Base-by-base conservation (phyloP, 1,140 invertebrate species). In the Drosophila sp. region DNA sequence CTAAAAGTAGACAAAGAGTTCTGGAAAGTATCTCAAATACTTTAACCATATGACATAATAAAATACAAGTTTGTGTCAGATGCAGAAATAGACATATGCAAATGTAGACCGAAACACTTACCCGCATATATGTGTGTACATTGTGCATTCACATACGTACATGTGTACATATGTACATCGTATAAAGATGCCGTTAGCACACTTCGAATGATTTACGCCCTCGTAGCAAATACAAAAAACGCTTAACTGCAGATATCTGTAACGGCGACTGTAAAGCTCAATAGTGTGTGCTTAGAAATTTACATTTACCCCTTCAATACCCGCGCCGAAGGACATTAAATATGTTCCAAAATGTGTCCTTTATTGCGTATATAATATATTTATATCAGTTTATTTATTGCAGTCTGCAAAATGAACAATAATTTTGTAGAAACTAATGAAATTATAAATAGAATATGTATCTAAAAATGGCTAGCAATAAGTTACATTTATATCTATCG, bases 171-270 rank as follows among this genome's bases (percentile, higher is more conserved):
- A 56, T 9, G 6, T 36, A 54, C 14, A 27, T 6, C 7, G 21
- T 25, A 16, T 56, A 36, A 56, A 48, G 29, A 67, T 69, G 57
- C 21, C 57, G 50, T 69, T 61, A 57, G 59, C 69, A 65, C 27
- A 65, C 53, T 72, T 72, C 27, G 50, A 76, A 76, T 80, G 65
- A 76, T 80, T 76, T 76, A 80, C 57, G 77, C 72, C 36, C 34
- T 32, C 8, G 29, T 9, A 34, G n/a, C 27, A 59, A 40, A 46
- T 29, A 36, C 32, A 74, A 43, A 71, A 71, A 71, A 65, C 64
- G 43, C 72, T 80, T 76, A 80, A 48, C 54, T 50, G 65, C 66
- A 57, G 65, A 80, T 80, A 76, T 80, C 76, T 75, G 64, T 41
- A 80, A 80, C 70, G 71, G 41, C 29, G 27, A 71, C 36, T 41